phyloP scores from a whole-genome alignment of 2,113 vertebrate genomes.

The Apodemus sylvaticus region DNA sequence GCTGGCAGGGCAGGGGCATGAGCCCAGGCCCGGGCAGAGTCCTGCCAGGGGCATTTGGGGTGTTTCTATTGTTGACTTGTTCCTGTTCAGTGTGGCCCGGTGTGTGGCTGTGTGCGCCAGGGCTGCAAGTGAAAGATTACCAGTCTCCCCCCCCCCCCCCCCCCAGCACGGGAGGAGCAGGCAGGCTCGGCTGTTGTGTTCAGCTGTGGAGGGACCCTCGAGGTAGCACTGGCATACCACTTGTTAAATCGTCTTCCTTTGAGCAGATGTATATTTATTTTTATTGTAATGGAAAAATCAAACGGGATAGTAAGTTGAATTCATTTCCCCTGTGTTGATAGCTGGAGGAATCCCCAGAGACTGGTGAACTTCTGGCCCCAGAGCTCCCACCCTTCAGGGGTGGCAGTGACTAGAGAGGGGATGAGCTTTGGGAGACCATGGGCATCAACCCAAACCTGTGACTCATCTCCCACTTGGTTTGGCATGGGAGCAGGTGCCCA shows the following conservation, averaged over 20 bases:
- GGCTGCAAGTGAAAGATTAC: slow-evolving; percentile 65
- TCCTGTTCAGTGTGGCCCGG: slow-evolving; percentile 68
- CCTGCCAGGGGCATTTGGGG: slow-evolving; percentile 77
- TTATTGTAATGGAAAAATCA: slow-evolving; percentile 81
- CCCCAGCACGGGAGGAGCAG: neutral
- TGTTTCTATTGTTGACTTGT: slow-evolving; percentile 81
- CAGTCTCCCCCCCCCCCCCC: neutral
- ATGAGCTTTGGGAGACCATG: slow-evolving; percentile 19
- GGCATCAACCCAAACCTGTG: slow-evolving; percentile 46
- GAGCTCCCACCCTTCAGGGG: slow-evolving; percentile 51
- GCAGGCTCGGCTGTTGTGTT: slow-evolving; percentile 6
- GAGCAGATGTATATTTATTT: slow-evolving; percentile 80
- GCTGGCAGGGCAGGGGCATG: slow-evolving; percentile 63
- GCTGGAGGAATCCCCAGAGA: slow-evolving; percentile 74
- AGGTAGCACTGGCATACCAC: slow-evolving; percentile 62
- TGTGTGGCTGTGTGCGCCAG: slow-evolving; percentile 60
- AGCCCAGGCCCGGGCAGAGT: slow-evolving; percentile 69
- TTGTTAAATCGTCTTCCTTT: slow-evolving; percentile 66
- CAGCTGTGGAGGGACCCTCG: slow-evolving; percentile 59
- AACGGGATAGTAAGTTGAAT: slow-evolving; percentile 78
- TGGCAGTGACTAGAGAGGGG: slow-evolving; percentile 51
- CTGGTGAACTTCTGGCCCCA: slow-evolving; percentile 71
- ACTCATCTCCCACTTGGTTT: slow-evolving; percentile 32
- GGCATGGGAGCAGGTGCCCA: slow-evolving; percentile 34
- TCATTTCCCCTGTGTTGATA: slow-evolving; percentile 75